A percentile compares a stretch with the other conserved stretches of the same genome.
Conservation (phyloP, 2,797 vertebrate genomes). For the Trachurus trachurus region DNA sequence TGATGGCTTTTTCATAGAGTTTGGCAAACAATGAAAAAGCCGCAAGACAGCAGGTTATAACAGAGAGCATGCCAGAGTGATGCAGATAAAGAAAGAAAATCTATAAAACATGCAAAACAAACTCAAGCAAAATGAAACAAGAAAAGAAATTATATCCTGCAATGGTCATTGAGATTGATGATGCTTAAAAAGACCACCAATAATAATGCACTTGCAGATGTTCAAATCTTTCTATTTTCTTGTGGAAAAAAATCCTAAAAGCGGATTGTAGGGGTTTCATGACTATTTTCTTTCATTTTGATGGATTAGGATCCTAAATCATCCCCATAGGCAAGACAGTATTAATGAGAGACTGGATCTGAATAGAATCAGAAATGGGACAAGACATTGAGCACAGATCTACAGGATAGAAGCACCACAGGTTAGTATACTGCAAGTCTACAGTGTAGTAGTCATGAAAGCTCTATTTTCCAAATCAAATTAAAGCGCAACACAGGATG, state of each 20-base stretch:
- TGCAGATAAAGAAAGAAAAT: slow-evolving; percentile 56
- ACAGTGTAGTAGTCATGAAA: slow-evolving; percentile 79
- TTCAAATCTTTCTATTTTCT: slow-evolving; percentile 68
- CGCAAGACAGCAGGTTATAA: slow-evolving; percentile 74
- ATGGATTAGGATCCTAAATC: slow-evolving; percentile 43
- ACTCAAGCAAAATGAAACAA: slow-evolving; percentile 67
- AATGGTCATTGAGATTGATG: slow-evolving; percentile 82
- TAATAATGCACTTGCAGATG: slow-evolving; percentile 81
- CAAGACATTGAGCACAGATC: slow-evolving; percentile 39
- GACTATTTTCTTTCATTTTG: slow-evolving; percentile 68
- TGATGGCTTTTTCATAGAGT: slow-evolving; percentile 76
- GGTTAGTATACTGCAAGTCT: slow-evolving; percentile 49
- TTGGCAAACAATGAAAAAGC: slow-evolving; percentile 73
- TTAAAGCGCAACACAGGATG: slow-evolving; percentile 73
- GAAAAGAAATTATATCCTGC: slow-evolving; percentile 73
- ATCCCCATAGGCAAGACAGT: slow-evolving; percentile 43
- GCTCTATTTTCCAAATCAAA: slow-evolving; percentile 76
- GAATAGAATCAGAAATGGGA: slow-evolving; percentile 30
- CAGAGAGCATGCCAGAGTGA: slow-evolving; percentile 70
- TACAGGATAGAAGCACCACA: slow-evolving; percentile 64
- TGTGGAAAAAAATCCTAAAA: slow-evolving; percentile 58
- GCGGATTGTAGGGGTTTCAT: slow-evolving; percentile 82
- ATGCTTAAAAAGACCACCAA: slow-evolving; percentile 78
- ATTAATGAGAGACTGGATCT: slow-evolving; percentile 30
- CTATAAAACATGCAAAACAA: slow-evolving; percentile 60